Evolutionary conservation across 2,113 vertebrate species (phyloP), one percentile per base, ranked within the genome.

Genomic region (Catharus bicknelli): DNA sequence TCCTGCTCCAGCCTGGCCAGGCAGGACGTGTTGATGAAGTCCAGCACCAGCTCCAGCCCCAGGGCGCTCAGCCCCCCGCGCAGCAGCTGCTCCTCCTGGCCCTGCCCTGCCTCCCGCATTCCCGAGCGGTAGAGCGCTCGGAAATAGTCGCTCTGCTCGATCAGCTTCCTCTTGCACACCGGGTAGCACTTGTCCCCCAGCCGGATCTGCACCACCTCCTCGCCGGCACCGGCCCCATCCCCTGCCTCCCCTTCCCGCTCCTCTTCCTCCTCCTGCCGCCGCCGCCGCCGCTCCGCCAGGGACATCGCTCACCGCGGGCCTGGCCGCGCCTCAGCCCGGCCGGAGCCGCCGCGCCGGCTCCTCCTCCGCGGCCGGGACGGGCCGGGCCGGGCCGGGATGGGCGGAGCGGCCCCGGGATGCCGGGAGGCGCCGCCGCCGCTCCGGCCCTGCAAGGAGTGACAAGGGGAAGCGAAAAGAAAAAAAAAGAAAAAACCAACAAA

Each of bases 131-230:
- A 99, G 22, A 99, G 97, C 0, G 99, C 99, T 48, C 98, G 98
- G 97, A 99, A 99, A 95, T 98, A 99, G 96, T 99, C 99, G 91
- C 99, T 99, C 95, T 99, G 99, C 95, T 99, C 99, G 45, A 99
- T 98, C 55, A 99, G 98, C 95, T 98, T 98, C 88, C 97, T 98
- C 92, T 99, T 99, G 95, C 98, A 98, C 94, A 99, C 99, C 79
- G 98, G 96, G 96, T 99, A 99, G 68, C 97, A 97, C 92, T 98
- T 98, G 95, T 98, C 98, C 83, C 99, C 99, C 97, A 99, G 97
- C 25, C 98, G 97, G 88, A 99, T 99, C 95, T 98, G 98, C 79
- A 99, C 98, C 42, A 98, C 95, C 92, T 98, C 97, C 67, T 99
- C 98, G 6, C 97, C 98, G 4, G 27, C 82, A 7, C 40, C 72